These are phyloP conservation scores for Danaus plexippus DNA, from an alignment of 1,140 invertebrate genomes.

Conservation along the genomic window DNA sequence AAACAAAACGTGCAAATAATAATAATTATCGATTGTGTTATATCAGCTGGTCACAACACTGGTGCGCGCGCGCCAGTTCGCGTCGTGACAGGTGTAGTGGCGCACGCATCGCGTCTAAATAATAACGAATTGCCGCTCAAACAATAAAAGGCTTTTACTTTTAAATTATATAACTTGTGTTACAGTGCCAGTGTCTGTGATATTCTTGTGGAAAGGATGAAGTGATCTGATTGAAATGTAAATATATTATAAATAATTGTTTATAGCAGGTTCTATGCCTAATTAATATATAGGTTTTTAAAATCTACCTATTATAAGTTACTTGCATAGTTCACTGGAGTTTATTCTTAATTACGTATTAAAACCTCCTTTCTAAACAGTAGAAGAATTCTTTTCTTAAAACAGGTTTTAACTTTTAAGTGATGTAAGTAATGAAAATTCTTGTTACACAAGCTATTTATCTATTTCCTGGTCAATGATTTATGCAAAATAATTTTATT, in stretches of 20 bases:
- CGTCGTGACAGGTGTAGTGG: slow-evolving; percentile 44
- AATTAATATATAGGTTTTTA: background rate
- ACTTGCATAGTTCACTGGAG: no score
- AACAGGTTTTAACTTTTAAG: no score
- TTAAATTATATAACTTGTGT: slow-evolving; percentile 37
- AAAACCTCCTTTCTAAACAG: no score
- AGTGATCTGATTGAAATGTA: slow-evolving; percentile 6
- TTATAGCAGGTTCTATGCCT: background rate
- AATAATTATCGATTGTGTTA: no score
- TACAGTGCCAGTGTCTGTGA: slow-evolving; percentile 29
- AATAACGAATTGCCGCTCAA: slow-evolving; percentile 27
- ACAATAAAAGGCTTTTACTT: slow-evolving; percentile 46
- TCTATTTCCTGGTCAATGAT: no score
- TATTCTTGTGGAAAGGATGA: slow-evolving; percentile 15
- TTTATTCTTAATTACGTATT: no score
- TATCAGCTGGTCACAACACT: slow-evolving; percentile 19
- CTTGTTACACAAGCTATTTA: no score
- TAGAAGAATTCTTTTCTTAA: no score
- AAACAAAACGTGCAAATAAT: no score
- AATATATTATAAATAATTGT: background rate
- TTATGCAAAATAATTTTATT: no score
- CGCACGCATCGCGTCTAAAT: slow-evolving; percentile 37
- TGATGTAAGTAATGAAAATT: no score
- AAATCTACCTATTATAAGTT: background rate
- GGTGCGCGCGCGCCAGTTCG: slow-evolving; percentile 32